Base-by-base conservation (phyloP, 2,888 invertebrate species). In the Agriopis marginaria region DNA sequence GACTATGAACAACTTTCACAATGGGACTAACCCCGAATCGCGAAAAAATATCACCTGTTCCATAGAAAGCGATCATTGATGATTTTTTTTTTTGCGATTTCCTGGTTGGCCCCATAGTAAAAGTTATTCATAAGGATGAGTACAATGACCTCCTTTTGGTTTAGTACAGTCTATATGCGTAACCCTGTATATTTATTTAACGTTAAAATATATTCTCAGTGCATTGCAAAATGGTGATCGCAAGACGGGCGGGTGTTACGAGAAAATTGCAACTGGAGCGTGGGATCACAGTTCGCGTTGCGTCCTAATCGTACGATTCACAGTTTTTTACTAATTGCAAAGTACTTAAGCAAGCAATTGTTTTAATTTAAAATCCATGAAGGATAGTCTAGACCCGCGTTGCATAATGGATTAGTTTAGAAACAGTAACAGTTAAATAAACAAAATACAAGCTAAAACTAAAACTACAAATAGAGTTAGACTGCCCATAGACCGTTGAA, bases 211-310 rank as follows among this genome's bases (percentile, higher is more conserved):
- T n/a, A 14, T 67, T 70, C 68, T 23, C 63, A 59, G 39, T 64
- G 63, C 45, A 69, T 83, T 84, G 79, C 83, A 77, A 79, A 82
- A 84, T 76, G 71, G 74, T 70, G 68, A 76, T 77, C 75, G 73
- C 75, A 75, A 79, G 66, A 73, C 40, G 47, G 73, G 77, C 66
- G 73, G 71, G 58, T 75, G 76, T 80, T 80, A 79, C 78, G 73
- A 78, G 77, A 77, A 75, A 80, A 83, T 79, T 75, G 71, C 75
- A 85, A 81, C 71, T 85, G 66, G 85, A 85, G 77, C 85, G 85
- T 86, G 85, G 82, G 84, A 74, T 69, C 75, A 76, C 65, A 67
- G 69, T 76, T 73, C 56, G 73, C 68, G 75, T 76, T 81, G 77
- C 77, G 71, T 74, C 75, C 53, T 42, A 49, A 51, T 42, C 23